These are phyloP conservation scores for Drosophila insularis DNA, from an alignment of 1,140 invertebrate genomes.

Conservation along the genomic window DNA sequence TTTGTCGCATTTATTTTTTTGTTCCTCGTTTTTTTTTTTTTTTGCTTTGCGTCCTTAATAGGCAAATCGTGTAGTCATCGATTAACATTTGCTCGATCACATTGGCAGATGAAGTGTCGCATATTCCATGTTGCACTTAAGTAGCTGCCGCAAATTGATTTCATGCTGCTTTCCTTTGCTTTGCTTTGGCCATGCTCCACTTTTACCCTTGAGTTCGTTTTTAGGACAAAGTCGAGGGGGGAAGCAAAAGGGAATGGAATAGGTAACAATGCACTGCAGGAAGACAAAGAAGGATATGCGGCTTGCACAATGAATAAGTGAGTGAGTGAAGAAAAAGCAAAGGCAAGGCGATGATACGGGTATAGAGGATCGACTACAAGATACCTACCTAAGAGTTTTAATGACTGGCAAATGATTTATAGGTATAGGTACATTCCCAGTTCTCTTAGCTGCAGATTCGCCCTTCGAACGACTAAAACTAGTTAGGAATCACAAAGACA, in stretches of 20 bases:
- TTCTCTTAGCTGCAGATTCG: too few relatives aligned
- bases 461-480: too few relatives aligned
- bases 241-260: conserved; percentile 20
- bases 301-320: conserved; percentile 15
- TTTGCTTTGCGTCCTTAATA: conserved; percentile 49
- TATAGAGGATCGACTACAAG: background rate
- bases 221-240: background rate
- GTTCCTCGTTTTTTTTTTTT: conserved; percentile 19
- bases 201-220: conserved; percentile 26
- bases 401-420: too few relatives aligned
- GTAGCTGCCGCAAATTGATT: conserved; percentile 80
- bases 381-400: background rate
- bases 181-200: conserved; percentile 52
- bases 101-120: conserved; percentile 47
- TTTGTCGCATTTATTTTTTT: conserved; percentile 18
- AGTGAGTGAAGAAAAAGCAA: background rate
- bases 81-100: conserved; percentile 45
- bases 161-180: conserved; percentile 55
- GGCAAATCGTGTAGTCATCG: conserved; percentile 69
- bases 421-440: too few relatives aligned
- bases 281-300: conserved; percentile 34
- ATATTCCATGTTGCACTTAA: conserved; percentile 70
- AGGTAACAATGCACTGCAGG: conserved; percentile 58
- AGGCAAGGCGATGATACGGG: background rate
- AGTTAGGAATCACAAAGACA: too few relatives aligned